These are phyloP conservation scores for Ochropleura leucogaster DNA, from an alignment of 2,888 invertebrate genomes.

Conservation along the genomic window DNA sequence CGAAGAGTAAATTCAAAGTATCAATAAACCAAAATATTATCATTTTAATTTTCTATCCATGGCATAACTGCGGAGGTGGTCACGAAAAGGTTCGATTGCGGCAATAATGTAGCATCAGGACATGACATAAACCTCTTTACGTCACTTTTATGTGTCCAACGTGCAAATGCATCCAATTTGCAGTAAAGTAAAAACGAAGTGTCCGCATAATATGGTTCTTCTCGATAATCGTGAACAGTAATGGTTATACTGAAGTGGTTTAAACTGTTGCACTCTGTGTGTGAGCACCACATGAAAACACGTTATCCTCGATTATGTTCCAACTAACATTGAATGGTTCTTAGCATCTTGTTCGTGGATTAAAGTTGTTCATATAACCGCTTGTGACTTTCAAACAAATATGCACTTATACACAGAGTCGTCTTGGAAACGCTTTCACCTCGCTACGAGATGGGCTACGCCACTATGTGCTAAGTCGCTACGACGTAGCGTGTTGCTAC, in stretches of 20 bases:
- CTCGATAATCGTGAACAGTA: slow-evolving; percentile 60
- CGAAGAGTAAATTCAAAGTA: slow-evolving; percentile 4
- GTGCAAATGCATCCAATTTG: slow-evolving; percentile 85
- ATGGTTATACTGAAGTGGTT: slow-evolving; percentile 52
- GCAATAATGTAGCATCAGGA: slow-evolving; percentile 54
- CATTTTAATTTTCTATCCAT: slow-evolving; percentile 27
- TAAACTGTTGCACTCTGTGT: slow-evolving; percentile 55
- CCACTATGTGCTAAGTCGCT: background rate
- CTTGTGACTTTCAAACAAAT: slow-evolving; percentile 13
- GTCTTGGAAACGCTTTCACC: background rate
- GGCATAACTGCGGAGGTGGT: slow-evolving; percentile 18
- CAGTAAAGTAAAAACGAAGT: slow-evolving; percentile 77
- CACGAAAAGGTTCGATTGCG: slow-evolving; percentile 39
- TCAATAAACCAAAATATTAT: slow-evolving; percentile 31
- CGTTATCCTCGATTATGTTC: slow-evolving; percentile 47
- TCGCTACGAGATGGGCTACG: slow-evolving; percentile 12
- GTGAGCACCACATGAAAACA: slow-evolving; percentile 40
- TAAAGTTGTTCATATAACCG: slow-evolving; percentile 11
- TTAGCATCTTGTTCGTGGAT: slow-evolving; percentile 39
- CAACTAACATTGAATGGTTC: slow-evolving; percentile 24
- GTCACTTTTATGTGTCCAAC: slow-evolving; percentile 71
- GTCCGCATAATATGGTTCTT: slow-evolving; percentile 53
- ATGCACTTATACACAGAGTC: background rate
- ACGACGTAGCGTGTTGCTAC: slow-evolving; percentile 40
- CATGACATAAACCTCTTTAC: slow-evolving; percentile 63